These are phyloP conservation scores for Acropternis orthonyx DNA, from an alignment of 2,797 vertebrate species.

Conservation along the genomic window DNA sequence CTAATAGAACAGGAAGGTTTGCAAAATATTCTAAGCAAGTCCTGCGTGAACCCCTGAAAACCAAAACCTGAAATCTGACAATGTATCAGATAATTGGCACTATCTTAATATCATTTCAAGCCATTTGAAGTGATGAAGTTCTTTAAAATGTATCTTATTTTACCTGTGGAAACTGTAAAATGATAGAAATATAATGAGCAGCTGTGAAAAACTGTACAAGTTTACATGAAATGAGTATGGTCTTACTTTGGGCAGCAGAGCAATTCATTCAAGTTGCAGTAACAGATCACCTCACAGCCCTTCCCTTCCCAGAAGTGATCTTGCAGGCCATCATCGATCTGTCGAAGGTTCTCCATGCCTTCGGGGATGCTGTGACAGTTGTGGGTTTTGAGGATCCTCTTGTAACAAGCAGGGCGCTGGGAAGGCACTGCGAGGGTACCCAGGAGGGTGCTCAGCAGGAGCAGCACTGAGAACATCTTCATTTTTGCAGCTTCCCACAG, in stretches of 20 bases:
- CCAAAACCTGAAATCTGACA: background rate
- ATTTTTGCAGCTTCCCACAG: conserved; percentile 7
- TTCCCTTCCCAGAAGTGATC: conserved; percentile 81
- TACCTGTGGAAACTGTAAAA: background rate
- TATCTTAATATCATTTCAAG: background rate
- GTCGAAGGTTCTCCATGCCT: conserved; percentile 58
- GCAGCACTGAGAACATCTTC: conserved; percentile 38
- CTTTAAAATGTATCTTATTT: background rate
- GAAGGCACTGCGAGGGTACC: conserved; percentile 35
- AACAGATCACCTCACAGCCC: conserved; percentile 80
- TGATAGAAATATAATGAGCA: background rate
- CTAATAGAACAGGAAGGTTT: background rate
- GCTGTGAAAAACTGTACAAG: background rate
- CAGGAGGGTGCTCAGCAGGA: conserved; percentile 67
- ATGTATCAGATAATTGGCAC: accelerated
- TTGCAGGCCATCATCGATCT: conserved; percentile 44
- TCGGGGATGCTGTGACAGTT: conserved; percentile 73
- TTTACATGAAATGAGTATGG: background rate
- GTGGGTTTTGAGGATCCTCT: conserved; percentile 70
- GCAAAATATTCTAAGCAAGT: background rate
- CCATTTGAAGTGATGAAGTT: background rate
- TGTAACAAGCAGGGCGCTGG: conserved; percentile 74
- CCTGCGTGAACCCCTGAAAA: background rate
- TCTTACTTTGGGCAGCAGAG: conserved; percentile 86
- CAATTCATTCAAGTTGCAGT: conserved; percentile 80